Evolutionary conservation across 2,113 vertebrate species (phyloP).

Genomic region (Ranitomeya imitator): DNA sequence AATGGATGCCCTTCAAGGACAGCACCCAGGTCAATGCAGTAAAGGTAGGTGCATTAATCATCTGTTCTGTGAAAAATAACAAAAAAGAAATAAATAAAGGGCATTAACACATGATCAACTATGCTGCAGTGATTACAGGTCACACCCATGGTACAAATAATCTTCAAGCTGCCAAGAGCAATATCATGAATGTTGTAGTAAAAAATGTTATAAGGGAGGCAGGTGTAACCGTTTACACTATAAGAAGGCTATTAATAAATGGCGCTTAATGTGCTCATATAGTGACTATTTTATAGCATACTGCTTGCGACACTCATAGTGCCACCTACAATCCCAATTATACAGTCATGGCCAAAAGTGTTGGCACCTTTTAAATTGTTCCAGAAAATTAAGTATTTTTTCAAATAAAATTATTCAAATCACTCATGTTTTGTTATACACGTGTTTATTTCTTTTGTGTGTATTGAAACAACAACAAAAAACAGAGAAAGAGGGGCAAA

Average conservation of each 20-base stretch:
- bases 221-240: constrained; percentile 51
- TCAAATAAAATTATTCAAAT: no score
- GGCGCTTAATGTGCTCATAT: background rate
- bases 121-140: constrained; percentile 68
- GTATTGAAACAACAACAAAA: no score
- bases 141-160: constrained; percentile 66
- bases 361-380: no score
- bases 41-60: constrained; percentile 77
- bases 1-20: constrained; percentile 74
- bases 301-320: background rate
- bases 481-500: no score
- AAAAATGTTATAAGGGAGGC: constrained; percentile 1
- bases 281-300: background rate
- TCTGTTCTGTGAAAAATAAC: constrained; percentile 66
- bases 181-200: constrained; percentile 59
- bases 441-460: no score
- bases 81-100: constrained; percentile 78
- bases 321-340: background rate
- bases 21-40: constrained; percentile 67
- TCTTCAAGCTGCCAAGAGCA: constrained; percentile 68
- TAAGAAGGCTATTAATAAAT: constrained; percentile 59
- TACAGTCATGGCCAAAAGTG: background rate
- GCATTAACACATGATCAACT: constrained; percentile 68
- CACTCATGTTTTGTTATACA: no score
- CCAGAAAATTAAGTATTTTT: no score